phyloP scores from a whole-genome alignment of 2,797 vertebrate species.

The Gobio occitaniae region DNA sequence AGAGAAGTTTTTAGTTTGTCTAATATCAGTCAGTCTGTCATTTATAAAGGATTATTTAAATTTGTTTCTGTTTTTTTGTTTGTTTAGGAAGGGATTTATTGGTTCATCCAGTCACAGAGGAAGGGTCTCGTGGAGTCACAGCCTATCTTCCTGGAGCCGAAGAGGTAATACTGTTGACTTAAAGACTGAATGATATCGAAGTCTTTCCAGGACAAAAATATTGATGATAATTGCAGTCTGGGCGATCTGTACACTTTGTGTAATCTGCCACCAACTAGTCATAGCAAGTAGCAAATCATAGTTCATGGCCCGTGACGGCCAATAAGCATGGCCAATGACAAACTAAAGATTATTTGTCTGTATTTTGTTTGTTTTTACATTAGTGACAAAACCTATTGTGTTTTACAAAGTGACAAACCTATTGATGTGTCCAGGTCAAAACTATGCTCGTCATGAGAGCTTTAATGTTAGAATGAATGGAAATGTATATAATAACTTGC shows the following conservation, averaged over 20 bases:
- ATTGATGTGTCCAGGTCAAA: neutral
- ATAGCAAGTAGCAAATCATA: neutral
- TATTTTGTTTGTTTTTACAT: neutral
- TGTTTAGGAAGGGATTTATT: conserved; percentile 84
- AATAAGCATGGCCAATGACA: neutral
- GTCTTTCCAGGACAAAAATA: neutral
- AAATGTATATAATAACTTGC: neutral
- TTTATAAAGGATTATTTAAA: no score
- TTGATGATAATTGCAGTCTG: neutral
- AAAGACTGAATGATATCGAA: neutral
- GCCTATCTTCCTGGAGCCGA: conserved; percentile 89
- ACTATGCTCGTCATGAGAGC: neutral
- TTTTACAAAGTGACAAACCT: neutral
- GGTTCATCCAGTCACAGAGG: conserved; percentile 90
- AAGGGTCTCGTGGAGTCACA: conserved; percentile 86
- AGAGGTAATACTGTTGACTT: conserved; percentile 74
- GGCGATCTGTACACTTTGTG: neutral
- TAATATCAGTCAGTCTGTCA: neutral
- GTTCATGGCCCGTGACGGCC: neutral
- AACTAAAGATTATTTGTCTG: neutral
- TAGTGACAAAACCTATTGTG: no score
- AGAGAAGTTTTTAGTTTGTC: conserved; percentile 37
- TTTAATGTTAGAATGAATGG: neutral
- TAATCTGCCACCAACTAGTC: neutral
- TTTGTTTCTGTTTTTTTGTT: conserved; percentile 15